These are phyloP conservation scores for Tromatobia lineatoria DNA, from an alignment of 2,888 invertebrate species.

Conservation along the genomic window DNA sequence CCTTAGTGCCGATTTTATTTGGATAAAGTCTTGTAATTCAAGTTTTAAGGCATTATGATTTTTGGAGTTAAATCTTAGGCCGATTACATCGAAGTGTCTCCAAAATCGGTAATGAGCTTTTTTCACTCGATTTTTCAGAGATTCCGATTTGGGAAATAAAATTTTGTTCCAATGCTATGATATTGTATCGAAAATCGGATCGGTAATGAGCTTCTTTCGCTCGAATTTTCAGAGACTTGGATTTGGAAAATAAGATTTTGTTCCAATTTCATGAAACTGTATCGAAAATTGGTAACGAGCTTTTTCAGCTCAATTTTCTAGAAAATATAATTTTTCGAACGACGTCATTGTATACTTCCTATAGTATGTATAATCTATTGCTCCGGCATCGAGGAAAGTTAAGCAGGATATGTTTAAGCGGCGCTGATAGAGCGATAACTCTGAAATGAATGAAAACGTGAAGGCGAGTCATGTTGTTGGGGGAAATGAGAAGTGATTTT, in stretches of 20 bases:
- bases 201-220: no score
- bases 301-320: neutral
- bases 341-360: slow-evolving; percentile 3
- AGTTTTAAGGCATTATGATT: no score
- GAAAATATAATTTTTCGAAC: neutral
- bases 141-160: no score
- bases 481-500: slow-evolving; percentile 68
- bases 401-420: slow-evolving; percentile 11
- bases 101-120: no score
- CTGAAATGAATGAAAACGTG: slow-evolving; percentile 16
- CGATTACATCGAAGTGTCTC: no score
- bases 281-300: neutral
- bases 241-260: no score
- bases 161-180: neutral
- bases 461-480: slow-evolving; percentile 52
- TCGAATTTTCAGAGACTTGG: no score
- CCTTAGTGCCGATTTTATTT: neutral
- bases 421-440: slow-evolving; percentile 4
- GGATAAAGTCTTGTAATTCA: no score
- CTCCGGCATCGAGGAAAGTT: slow-evolving; percentile 8
- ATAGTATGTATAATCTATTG: slow-evolving; percentile 34
- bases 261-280: neutral
- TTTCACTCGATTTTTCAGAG: no score
- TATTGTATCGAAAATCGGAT: neutral
- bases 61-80: no score